These are phyloP conservation scores for Drosophila histrio DNA, from an alignment of 2,888 invertebrate genomes.

Conservation along the genomic window DNA sequence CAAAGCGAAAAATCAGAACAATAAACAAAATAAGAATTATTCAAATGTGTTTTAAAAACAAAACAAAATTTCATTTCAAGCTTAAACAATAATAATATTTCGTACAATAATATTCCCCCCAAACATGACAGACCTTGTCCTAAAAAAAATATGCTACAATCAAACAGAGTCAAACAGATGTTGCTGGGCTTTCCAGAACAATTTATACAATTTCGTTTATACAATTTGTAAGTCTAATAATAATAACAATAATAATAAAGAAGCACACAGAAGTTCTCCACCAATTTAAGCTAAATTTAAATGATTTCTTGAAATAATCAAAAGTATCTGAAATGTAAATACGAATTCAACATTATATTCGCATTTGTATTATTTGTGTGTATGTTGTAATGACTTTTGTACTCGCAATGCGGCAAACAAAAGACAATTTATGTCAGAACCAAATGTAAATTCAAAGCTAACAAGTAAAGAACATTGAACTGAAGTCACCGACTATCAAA, in stretches of 20 bases:
- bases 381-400: conserved; percentile 7
- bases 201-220: background rate
- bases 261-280: too few relatives aligned
- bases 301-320: background rate
- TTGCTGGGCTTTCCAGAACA: background rate
- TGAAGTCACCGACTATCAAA: too few relatives aligned
- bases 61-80: conserved; percentile 14
- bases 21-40: conserved; percentile 9
- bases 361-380: conserved; percentile 1
- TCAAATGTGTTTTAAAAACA: conserved; percentile 11
- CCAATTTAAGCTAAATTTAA: background rate
- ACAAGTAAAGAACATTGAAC: too few relatives aligned
- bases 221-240: too few relatives aligned
- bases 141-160: background rate
- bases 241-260: conserved; percentile 1
- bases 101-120: background rate
- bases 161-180: background rate
- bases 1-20: conserved; percentile 15
- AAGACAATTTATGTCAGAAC: conserved; percentile 5
- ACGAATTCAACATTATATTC: background rate
- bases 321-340: background rate
- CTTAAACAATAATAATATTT: conserved; percentile 24
- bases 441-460: background rate
- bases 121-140: conserved; percentile 3
- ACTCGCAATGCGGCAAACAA: conserved; percentile 17